Conservation (phyloP, 1,140 invertebrate genomes). For the Heliconius hewitsoni region DNA sequence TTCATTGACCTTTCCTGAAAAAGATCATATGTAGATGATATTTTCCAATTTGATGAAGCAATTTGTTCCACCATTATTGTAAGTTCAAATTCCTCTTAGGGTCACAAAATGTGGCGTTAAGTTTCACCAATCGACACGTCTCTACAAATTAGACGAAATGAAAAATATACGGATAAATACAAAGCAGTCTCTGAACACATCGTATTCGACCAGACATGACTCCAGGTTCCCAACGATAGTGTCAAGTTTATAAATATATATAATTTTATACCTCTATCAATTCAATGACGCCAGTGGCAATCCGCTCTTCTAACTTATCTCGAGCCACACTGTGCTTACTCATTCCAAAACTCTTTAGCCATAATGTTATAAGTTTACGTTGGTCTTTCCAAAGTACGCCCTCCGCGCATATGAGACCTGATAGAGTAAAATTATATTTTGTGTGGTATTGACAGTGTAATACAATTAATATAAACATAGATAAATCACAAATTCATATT, state of each 20-base stretch:
- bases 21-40: too few relatives aligned
- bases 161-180: too few relatives aligned
- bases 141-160: too few relatives aligned
- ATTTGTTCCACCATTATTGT: too few relatives aligned
- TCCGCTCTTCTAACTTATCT: slow-evolving; percentile 85
- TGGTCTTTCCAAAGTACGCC: slow-evolving; percentile 92
- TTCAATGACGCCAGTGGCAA: slow-evolving; percentile 84
- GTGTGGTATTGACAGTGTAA: neutral
- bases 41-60: too few relatives aligned
- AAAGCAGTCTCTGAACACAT: too few relatives aligned
- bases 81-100: too few relatives aligned
- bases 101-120: too few relatives aligned
- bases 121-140: too few relatives aligned
- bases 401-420: slow-evolving; percentile 91
- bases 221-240: too few relatives aligned
- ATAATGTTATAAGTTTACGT: slow-evolving; percentile 86
- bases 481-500: slow-evolving; percentile 50
- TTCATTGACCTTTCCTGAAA: too few relatives aligned
- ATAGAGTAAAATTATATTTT: slow-evolving; percentile 41
- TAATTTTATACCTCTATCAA: slow-evolving; percentile 81
- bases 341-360: slow-evolving; percentile 89
- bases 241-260: neutral
- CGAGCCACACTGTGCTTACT: slow-evolving; percentile 84
- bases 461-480: neutral
- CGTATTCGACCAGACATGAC: too few relatives aligned